Conservation (phyloP, 2,888 invertebrate genomes). For the Micoletzkya japonica region DNA sequence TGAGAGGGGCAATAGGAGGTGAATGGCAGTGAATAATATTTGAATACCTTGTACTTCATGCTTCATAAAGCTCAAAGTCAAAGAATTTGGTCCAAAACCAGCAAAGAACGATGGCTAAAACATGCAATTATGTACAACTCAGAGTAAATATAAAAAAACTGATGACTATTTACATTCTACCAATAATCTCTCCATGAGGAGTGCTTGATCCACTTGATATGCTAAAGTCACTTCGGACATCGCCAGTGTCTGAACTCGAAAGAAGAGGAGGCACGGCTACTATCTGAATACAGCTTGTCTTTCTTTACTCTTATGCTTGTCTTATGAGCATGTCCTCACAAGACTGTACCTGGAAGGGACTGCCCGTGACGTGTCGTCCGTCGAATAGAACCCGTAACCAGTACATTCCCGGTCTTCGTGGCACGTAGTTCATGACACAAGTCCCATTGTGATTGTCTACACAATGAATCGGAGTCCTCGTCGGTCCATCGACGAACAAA, state of each 20-base stretch:
- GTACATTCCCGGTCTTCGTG: constrained; percentile 95
- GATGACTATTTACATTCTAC: neutral
- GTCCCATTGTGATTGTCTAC: constrained; percentile 91
- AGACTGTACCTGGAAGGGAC: constrained; percentile 43
- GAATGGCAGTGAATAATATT: neutral
- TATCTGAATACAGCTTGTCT: neutral
- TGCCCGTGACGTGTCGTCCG: constrained; percentile 46
- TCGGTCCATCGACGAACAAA: constrained; percentile 72
- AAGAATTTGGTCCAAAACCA: neutral
- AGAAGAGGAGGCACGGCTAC: constrained; percentile 40
- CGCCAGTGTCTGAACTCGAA: constrained; percentile 31
- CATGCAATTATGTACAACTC: too few relatives aligned
- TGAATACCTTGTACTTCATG: too few relatives aligned
- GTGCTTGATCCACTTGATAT: constrained; percentile 42
- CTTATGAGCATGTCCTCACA: too few relatives aligned
- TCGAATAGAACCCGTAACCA: constrained; percentile 87
- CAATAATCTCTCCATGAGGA: constrained; percentile 24
- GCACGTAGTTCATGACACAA: constrained; percentile 89
- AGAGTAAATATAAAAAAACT: neutral
- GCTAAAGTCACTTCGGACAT: constrained; percentile 42
- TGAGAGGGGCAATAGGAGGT: neutral
- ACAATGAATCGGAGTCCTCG: constrained; percentile 83
- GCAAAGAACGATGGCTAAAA: neutral
- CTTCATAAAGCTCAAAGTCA: too few relatives aligned
- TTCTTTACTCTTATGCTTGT: neutral